Conservation (phyloP, 92 coral and sea anemone genomes). For the Galaxea fascicularis region DNA sequence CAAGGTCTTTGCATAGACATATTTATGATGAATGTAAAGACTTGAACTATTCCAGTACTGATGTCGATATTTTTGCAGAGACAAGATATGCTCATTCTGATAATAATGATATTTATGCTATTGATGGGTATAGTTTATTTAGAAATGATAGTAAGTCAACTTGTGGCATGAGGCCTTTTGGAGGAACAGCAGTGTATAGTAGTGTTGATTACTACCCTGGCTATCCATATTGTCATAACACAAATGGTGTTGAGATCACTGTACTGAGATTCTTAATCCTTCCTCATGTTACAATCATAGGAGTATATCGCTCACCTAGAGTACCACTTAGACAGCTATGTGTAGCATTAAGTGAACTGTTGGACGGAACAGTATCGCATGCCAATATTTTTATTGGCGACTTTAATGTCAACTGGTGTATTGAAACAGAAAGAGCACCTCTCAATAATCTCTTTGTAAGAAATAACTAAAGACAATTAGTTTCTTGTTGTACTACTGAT, state of each 20-base stretch:
- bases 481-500: constrained; percentile 59
- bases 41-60: constrained; percentile 60
- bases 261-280: constrained; percentile 60
- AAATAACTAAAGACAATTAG: constrained; percentile 59
- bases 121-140: constrained; percentile 64
- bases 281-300: constrained; percentile 69
- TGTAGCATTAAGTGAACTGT: constrained; percentile 24
- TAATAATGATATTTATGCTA: constrained; percentile 44
- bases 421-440: constrained; percentile 52
- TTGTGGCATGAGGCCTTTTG: constrained; percentile 46
- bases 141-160: constrained; percentile 63
- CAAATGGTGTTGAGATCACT: constrained; percentile 70
- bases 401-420: constrained; percentile 38
- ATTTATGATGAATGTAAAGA: constrained; percentile 62
- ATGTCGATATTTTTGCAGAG: constrained; percentile 64
- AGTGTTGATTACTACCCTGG: constrained; percentile 64
- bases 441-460: constrained; percentile 49
- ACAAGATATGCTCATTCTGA: constrained; percentile 63
- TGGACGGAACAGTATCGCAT: constrained; percentile 23
- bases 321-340: not conserved
- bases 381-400: constrained; percentile 32
- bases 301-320: constrained; percentile 44
- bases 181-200: constrained; percentile 65
- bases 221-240: constrained; percentile 55
- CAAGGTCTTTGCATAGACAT: constrained; percentile 70